phyloP scores from a whole-genome alignment of 2,888 invertebrate species.

The Conus canariensis region DNA sequence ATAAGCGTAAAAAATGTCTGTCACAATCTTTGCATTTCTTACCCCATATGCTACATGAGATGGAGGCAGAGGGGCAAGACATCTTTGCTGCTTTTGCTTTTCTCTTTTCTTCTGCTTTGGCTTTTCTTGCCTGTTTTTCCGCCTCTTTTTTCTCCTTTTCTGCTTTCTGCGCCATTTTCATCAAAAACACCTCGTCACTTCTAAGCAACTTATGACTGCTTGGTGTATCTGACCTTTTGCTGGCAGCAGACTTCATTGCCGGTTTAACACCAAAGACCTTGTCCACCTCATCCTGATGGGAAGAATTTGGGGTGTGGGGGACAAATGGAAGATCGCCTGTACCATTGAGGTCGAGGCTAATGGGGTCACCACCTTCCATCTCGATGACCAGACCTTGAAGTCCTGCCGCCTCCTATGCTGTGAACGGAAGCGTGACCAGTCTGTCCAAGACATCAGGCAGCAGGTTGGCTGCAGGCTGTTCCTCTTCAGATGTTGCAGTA shows the following conservation, averaged over 20 bases:
- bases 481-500: not conserved
- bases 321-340: not conserved
- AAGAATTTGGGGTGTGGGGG: not conserved
- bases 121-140: not conserved
- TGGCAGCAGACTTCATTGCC: not conserved
- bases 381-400: not conserved
- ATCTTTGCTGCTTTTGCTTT: not conserved
- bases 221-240: not conserved
- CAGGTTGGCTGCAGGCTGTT: constrained; percentile 1
- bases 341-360: constrained; percentile 17
- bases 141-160: not conserved
- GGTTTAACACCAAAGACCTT: not conserved
- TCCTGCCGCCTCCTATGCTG: not conserved
- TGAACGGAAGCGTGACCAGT: not conserved
- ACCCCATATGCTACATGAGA: not conserved
- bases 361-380: constrained; percentile 16
- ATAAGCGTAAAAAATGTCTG: not conserved
- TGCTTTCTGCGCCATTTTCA: not conserved
- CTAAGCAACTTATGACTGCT: not conserved
- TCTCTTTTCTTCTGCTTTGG: not conserved
- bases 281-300: constrained; percentile 1
- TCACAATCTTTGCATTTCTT: too few relatives aligned
- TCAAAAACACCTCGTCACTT: not conserved
- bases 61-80: not conserved
- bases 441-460: not conserved